Evolutionary conservation across 2,888 invertebrate genomes (phyloP), one percentile per base, ranked within the genome.

Genomic region (Xestia sexstrigata): DNA sequence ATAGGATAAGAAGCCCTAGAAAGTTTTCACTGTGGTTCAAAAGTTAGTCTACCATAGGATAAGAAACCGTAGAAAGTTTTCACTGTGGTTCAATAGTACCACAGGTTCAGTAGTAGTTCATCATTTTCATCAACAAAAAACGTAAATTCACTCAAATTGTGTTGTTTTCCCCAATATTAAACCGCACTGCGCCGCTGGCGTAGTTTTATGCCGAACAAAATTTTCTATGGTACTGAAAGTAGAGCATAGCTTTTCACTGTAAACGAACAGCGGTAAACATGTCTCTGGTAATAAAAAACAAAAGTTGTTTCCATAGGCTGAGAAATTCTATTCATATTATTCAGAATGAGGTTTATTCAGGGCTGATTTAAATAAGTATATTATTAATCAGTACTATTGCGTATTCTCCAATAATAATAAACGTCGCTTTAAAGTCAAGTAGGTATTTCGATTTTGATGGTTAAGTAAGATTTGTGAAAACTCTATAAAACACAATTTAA

Each of bases 81-180:
- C 1, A 26, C 9, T 7, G 23, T 30, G 35, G 6, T 66, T 42
- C 1, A n/a, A n/a, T n/a, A n/a, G n/a, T n/a, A n/a, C n/a, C n/a
- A n/a, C n/a, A n/a, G n/a, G n/a, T n/a, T n/a, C n/a, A n/a, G n/a
- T n/a, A n/a, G n/a, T n/a, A n/a, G n/a, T n/a, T 60, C n/a, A 79
- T 39, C 9, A 58, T 39, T 15, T 17, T 47, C n/a, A 49, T n/a
- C 9, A 49, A 63, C 35, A 35, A 35, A 35, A 35, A 5, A 35
- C 7, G 42, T 70, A 66, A 70, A 47, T 17, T 49, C 83, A 78
- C 83, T 67, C 55, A 70, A 70, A 58, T 55, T 11, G 8, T 62
- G 2, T 55, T 55, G 30, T 47, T 52, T 26, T 42, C 30, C 52
- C 17, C 47, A 67, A 35, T 30, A 42, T 35, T 49, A 15, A 39